Percentiles rank a stretch among this genome's conserved stretches.
These are phyloP conservation scores for Nautilus pompilius DNA, from an alignment of 1,140 invertebrate species.

Conservation along the genomic window DNA sequence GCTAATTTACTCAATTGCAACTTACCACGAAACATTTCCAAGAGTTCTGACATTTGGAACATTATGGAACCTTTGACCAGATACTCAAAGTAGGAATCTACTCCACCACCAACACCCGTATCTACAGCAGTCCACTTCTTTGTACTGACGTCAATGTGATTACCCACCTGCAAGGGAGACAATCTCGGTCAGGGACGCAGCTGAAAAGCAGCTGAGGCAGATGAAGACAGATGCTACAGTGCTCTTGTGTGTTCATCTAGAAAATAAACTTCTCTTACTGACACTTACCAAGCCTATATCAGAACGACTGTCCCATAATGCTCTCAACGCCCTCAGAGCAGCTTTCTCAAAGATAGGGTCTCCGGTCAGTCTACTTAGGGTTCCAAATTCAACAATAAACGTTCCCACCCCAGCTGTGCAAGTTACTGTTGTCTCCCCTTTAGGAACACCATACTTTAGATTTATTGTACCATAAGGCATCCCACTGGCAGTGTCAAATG, in stretches of 20 bases:
- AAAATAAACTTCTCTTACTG: too few species aligned
- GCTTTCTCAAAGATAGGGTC: slow-evolving; percentile 87
- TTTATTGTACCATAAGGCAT: slow-evolving; percentile 97
- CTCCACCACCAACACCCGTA: slow-evolving; percentile 84
- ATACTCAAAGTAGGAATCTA: slow-evolving; percentile 99
- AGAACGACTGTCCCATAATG: slow-evolving; percentile 81
- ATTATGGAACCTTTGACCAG: slow-evolving; percentile 87
- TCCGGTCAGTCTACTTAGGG: slow-evolving; percentile 89
- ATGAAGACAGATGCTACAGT: too few species aligned
- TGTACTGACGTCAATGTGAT: slow-evolving; percentile 93
- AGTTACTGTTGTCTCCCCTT: slow-evolving; percentile 91
- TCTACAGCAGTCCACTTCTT: slow-evolving; percentile 97
- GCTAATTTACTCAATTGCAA: neutral
- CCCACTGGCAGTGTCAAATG: slow-evolving; percentile 67
- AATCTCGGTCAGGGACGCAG: too few species aligned
- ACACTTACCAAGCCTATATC: slow-evolving; percentile 71
- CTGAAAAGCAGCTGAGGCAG: too few species aligned
- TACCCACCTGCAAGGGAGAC: slow-evolving; percentile 68
- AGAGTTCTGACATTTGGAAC: slow-evolving; percentile 75
- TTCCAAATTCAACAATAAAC: slow-evolving; percentile 95
- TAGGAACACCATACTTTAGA: slow-evolving; percentile 79
- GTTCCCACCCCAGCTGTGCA: slow-evolving; percentile 98
- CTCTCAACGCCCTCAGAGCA: slow-evolving; percentile 86
- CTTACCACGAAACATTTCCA: slow-evolving; percentile 79
- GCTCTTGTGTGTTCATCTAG: too few species aligned